A percentile compares a stretch with the other conserved stretches of the same genome.
These are phyloP conservation scores for Podarcis siculus DNA, from an alignment of 2,797 vertebrate species.

Conservation along the genomic window DNA sequence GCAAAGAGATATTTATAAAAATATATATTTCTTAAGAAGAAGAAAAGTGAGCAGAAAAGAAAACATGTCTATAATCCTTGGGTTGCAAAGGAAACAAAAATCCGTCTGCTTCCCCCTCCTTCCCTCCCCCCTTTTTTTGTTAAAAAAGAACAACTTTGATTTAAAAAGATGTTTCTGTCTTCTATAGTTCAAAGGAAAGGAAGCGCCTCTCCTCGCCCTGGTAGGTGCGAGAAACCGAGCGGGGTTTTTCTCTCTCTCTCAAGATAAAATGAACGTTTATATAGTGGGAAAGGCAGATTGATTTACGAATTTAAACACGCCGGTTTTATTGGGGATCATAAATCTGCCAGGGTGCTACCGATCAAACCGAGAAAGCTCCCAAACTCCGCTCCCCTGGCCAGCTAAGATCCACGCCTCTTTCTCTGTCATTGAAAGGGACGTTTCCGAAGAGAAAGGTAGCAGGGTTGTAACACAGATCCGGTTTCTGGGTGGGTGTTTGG, in stretches of 20 bases:
- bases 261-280: constrained; percentile 83
- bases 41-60: not conserved
- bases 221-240: constrained; percentile 68
- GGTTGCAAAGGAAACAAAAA: constrained; percentile 37
- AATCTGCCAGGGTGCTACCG: constrained; percentile 87
- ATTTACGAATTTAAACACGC: constrained; percentile 86
- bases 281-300: constrained; percentile 83
- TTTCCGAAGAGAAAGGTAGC: constrained; percentile 49
- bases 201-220: constrained; percentile 61
- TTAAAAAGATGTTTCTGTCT: constrained; percentile 49
- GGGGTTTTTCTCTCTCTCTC: constrained; percentile 63
- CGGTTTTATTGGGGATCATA: constrained; percentile 89
- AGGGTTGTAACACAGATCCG: not conserved
- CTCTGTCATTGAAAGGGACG: not conserved
- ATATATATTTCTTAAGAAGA: not conserved
- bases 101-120: not conserved
- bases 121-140: not conserved
- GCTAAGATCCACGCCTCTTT: constrained; percentile 20
- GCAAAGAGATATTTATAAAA: not conserved
- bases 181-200: constrained; percentile 71
- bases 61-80: constrained; percentile 28
- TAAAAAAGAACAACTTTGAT: constrained; percentile 44
- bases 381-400: constrained; percentile 53
- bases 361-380: constrained; percentile 78
- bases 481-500: not conserved